Evolutionary conservation across 2,797 vertebrate species (phyloP), one percentile per base, ranked within the genome.

Genomic region (Jordanella pulchra): DNA sequence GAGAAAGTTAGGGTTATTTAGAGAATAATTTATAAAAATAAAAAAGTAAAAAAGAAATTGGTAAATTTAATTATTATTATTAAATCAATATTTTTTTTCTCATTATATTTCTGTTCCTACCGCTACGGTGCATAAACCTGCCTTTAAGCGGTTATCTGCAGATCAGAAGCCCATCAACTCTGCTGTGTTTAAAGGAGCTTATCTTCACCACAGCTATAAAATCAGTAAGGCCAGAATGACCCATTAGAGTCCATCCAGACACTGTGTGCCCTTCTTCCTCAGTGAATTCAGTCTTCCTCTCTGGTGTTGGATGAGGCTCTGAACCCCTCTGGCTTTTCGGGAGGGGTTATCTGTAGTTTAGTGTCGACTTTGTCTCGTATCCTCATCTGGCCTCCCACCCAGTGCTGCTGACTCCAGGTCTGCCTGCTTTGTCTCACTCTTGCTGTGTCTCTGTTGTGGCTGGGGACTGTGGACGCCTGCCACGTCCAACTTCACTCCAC

Each of bases 291-390:
- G 30, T 14, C 71, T 1, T 61, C 60, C 54, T 47, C 63, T 47
- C 0, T 39, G 54, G 25, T 77, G 83, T 60, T 58, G 70, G 65
- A 12, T 84, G 73, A 81, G 74, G 44, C 79, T 39, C 81, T 54
- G 67, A 15, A 63, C 42, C 70, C 45, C 72, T 0, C 5, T 17
- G 67, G 73, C 75, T 75, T 58, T 44, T 79, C 71, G 73, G 28
- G 1, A 73, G 77, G 87, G 87, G 86, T 91, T 72, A 84, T 69
- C 82, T 78, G 69, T 86, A 87, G 85, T 85, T 89, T 72, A 87
- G 35, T 76, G 78, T 3, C 45, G 70, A 82, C 83, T 87, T 51
- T 71, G 76, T 82, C 85, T 72, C 13, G 28, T 73, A 76, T 82
- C 77, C 67, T 82, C 61, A 45, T 67, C 72, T 76, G 48, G 58